A percentile compares a stretch with the other conserved stretches of the same genome.
Evolutionary conservation across 2,797 vertebrate species (phyloP).

Genomic region (Acipenser transmontanus): DNA sequence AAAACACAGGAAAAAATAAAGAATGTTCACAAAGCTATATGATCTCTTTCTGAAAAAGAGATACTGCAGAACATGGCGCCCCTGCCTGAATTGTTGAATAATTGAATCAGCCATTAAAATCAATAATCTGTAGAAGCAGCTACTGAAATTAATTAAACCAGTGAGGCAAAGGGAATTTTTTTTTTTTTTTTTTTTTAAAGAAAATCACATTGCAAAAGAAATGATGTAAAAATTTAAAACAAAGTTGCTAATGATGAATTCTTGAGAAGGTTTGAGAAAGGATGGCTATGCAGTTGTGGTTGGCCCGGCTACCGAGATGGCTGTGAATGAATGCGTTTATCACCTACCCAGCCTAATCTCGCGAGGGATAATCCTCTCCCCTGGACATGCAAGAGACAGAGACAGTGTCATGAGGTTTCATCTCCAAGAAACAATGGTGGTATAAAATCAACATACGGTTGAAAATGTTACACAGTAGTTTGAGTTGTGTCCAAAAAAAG

Average conservation of each 20-base stretch:
- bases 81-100: constrained; percentile 5
- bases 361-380: constrained; percentile 82
- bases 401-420: constrained; percentile 34
- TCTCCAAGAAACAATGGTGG: constrained; percentile 26
- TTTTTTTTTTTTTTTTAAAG: too few species aligned
- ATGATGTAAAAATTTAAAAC: too few species aligned
- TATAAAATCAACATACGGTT: background rate
- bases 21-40: too few species aligned
- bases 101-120: constrained; percentile 6
- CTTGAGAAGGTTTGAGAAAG: too few species aligned
- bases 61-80: too few species aligned
- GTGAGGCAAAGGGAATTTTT: constrained; percentile 1
- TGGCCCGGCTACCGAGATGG: constrained; percentile 33
- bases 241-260: constrained; percentile 1
- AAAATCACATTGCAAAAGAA: background rate
- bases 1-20: too few species aligned
- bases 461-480: background rate
- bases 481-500: too few species aligned
- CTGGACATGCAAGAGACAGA: constrained; percentile 72
- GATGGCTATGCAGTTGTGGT: background rate
- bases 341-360: constrained; percentile 97
- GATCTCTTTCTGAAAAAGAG: too few species aligned
- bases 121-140: constrained; percentile 6
- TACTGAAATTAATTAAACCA: constrained; percentile 5
- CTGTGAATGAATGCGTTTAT: constrained; percentile 23